phyloP scores from a whole-genome alignment of 2,888 invertebrate genomes.

The Parnassius apollo region DNA sequence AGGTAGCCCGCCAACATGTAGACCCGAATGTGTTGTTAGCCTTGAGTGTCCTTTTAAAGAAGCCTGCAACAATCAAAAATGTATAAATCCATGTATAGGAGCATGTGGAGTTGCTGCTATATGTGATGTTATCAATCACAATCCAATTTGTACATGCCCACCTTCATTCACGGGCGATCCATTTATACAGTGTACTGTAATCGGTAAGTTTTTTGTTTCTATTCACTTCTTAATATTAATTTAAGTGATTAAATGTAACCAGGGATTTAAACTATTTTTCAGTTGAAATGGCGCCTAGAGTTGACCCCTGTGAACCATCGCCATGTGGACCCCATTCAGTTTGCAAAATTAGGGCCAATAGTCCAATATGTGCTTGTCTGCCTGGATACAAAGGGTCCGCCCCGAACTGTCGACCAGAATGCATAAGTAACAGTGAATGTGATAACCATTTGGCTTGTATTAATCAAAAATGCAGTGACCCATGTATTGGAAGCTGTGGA shows the following conservation, averaged over 20 bases:
- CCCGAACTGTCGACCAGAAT: slow-evolving; percentile 90
- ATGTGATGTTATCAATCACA: slow-evolving; percentile 88
- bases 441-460: slow-evolving; percentile 85
- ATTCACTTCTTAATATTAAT: neutral
- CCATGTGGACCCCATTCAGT: slow-evolving; percentile 90
- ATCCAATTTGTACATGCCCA: slow-evolving; percentile 88
- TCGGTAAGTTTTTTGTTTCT: slow-evolving; percentile 45
- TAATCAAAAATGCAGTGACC: slow-evolving; percentile 88
- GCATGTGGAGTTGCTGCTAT: slow-evolving; percentile 88
- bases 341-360: slow-evolving; percentile 84
- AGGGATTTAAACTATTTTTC: slow-evolving; percentile 20
- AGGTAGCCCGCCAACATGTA: slow-evolving; percentile 88
- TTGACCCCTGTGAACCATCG: slow-evolving; percentile 84
- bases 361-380: slow-evolving; percentile 88
- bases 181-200: slow-evolving; percentile 84
- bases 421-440: slow-evolving; percentile 89
- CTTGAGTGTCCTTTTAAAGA: slow-evolving; percentile 86
- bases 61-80: slow-evolving; percentile 88
- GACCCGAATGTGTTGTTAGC: slow-evolving; percentile 88
- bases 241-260: neutral
- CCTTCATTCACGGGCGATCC: slow-evolving; percentile 89
- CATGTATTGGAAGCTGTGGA: slow-evolving; percentile 87
- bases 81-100: slow-evolving; percentile 88
- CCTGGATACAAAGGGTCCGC: slow-evolving; percentile 85
- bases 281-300: slow-evolving; percentile 46